A percentile compares a stretch with the other conserved stretches of the same genome.
These are phyloP conservation scores for Rhagonycha lutea DNA, from an alignment of 2,888 invertebrate genomes.

Conservation along the genomic window DNA sequence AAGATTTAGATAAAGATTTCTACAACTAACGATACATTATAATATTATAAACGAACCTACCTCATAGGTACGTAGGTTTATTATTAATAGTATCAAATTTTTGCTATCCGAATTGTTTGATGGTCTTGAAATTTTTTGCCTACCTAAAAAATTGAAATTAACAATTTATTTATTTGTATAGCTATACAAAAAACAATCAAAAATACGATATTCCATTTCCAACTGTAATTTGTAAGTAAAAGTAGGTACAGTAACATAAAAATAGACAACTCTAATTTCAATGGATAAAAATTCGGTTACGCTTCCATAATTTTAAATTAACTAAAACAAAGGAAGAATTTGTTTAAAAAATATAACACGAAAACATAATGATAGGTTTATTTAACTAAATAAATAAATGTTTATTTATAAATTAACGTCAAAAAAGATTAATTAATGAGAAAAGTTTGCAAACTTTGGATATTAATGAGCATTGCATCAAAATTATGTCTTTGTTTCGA, in stretches of 20 bases:
- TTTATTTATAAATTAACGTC: neutral
- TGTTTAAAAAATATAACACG: conserved; percentile 10
- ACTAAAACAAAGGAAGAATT: conserved; percentile 17
- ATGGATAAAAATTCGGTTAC: conserved; percentile 7
- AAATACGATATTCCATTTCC: neutral
- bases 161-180: no score
- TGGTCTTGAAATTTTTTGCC: no score
- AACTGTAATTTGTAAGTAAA: neutral
- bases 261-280: neutral
- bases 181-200: no score
- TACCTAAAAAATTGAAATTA: no score
- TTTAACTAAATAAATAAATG: conserved; percentile 12
- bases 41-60: neutral
- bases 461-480: neutral
- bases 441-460: neutral
- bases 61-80: no score
- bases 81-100: no score
- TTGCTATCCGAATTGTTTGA: no score
- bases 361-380: conserved; percentile 21
- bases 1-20: neutral
- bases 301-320: conserved; percentile 12
- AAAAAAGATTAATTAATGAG: neutral
- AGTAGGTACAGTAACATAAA: neutral
- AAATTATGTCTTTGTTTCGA: neutral
- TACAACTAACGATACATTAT: neutral